Percentiles rank a stretch among this genome's conserved stretches.
phyloP scores from a whole-genome alignment of 2,113 vertebrate genomes.

The Hemiprocne comata region DNA sequence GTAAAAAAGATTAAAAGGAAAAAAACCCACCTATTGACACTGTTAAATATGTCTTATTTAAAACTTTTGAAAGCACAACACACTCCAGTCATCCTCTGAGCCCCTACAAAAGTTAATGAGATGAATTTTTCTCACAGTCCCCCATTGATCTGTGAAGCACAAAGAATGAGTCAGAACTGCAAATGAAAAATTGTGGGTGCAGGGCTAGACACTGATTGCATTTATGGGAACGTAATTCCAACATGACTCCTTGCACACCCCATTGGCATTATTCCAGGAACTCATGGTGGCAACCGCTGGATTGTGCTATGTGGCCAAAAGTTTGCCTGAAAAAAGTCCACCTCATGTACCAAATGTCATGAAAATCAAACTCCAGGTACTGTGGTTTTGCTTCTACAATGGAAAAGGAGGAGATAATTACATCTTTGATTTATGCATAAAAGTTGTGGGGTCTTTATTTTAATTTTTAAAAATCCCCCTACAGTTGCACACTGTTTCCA shows the following conservation, averaged over 20 bases:
- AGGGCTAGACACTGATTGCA: neutral
- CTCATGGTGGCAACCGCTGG: neutral
- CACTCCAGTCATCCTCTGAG: neutral
- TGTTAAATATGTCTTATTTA: conserved; percentile 12
- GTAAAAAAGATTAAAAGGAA: neutral
- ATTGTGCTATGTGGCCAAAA: neutral
- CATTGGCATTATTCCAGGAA: neutral
- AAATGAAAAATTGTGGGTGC: neutral
- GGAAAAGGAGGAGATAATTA: neutral
- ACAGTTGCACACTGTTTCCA: neutral
- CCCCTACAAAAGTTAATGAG: neutral
- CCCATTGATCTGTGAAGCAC: neutral
- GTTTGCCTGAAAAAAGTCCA: neutral
- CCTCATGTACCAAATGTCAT: neutral
- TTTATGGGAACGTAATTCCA: neutral
- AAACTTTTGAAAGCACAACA: neutral
- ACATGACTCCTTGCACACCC: neutral
- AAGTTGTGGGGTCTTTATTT: neutral
- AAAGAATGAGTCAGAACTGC: neutral
- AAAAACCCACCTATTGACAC: neutral
- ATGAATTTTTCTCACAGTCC: neutral
- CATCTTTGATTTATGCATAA: neutral
- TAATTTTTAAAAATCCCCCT: neutral
- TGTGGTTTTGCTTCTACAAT: neutral
- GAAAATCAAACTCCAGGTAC: neutral